Base-by-base conservation (phyloP, 2,888 invertebrate species). In the Dioctria rufipes region DNA sequence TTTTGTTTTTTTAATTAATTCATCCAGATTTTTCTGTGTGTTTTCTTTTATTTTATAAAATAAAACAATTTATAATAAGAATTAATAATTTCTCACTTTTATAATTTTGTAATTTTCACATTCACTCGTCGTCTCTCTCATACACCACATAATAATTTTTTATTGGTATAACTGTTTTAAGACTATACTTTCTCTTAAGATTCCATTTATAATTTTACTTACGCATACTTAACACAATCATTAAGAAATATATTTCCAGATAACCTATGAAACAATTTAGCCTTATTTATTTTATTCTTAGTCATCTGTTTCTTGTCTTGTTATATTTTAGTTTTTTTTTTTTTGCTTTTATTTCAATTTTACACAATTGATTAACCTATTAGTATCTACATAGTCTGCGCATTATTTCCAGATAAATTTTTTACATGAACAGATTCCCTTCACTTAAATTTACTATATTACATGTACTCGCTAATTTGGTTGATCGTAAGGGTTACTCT, bases 21-120 rank as follows among this genome's bases (percentile, higher is more conserved):
- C 61, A 39, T 61, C 61, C 61, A 61, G 61, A 61, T 39, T 61
- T 61, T 61, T 61, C 61, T 61, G 37, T 11, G 61, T 61, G 61
- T 61, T 61, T 61, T 61, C 61, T 61, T 61, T 61, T 61, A 61
- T 61, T 61, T 61, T 61, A 25, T 61, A 61, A 66, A 66, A 66
- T 66, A 66, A 66, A 66, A 66, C 61, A 61, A 61, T 61, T 61
- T 61, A 58, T 58, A 37, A 61, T 61, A 39, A 39, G 8, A 37
- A 63, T 25, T 63, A 66, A 43, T 66, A 66, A 66, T 66, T 66
- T 66, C 37, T 46, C 43, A 13, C 13, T 37, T 8, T 66, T n/a
- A 66, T 66, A 66, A 66, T 66, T 61, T 61, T 61, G 61, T 61
- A 61, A 66, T 66, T 43, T 66, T 66, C 65, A 66, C 66, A 66